Evolutionary conservation across 1,140 invertebrate species (phyloP), one percentile per base, ranked within the genome.

Genomic region (Leptoteleia sp.): DNA sequence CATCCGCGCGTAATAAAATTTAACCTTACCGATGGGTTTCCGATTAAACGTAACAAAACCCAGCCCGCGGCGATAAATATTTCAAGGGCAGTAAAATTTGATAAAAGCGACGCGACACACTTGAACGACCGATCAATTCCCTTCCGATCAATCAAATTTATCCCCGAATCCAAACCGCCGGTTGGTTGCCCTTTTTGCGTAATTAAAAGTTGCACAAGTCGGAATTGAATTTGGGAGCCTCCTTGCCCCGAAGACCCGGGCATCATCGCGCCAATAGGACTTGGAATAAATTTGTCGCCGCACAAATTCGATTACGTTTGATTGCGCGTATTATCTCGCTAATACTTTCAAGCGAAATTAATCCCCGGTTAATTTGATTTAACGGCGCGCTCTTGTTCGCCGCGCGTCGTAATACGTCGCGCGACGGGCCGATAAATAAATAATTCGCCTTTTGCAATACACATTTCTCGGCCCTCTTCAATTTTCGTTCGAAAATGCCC

Each of bases 21-120:
- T 48, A 48, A 27, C 6, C 6, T 16, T 16, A 3, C 22, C 47
- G 70, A 73, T 64, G 48, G 57, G 11, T 55, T 73, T 55, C 27
- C 42, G 31, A 73, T 73, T 35, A 55, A 64, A 64, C 48, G 38
- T 40, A 62, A 52, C 40, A 72, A 47, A 61, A 72, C 19, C 12
- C 7, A 9, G 19, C 67, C 17, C 13, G 5, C 13, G 68, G 55
- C 33, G 3, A 17, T 11, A 37, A 40, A 29, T 57, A 29, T 29
- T 31, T 29, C 47, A 62, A 40, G 68, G 57, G 40, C 55, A 54
- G 47, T 11, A 2, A 29, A 45, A 72, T 62, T 72, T 25, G 40
- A 62, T 62, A 42, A 57, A 45, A 52, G 42, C 42, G 43, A 35
- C 8, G 13, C 37, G 45, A 52, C 48, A 54, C 57, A 72, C 38